Evolutionary conservation across 2,113 vertebrate genomes (phyloP), one percentile per base, ranked within the genome.

Genomic region (Pseudopipra pipra): DNA sequence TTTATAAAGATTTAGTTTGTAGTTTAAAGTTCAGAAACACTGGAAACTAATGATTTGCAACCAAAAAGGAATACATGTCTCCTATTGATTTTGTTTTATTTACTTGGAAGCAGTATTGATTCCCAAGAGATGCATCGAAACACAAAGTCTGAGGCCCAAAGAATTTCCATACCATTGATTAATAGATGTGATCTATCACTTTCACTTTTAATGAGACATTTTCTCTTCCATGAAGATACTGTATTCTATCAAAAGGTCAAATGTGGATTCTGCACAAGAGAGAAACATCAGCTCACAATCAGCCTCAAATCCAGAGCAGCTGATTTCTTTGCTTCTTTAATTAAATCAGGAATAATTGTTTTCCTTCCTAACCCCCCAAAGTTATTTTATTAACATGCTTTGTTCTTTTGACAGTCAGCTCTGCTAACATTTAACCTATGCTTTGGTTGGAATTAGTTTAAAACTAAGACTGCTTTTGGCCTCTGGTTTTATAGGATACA

Each of bases 31-130:
- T 97, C 86, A 93, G 85, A 97, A 98, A 95, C 86, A 96, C 89
- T 91, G 87, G 88, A 95, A 96, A 93, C 65, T 95, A 97, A 98
- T 96, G 85, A 98, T 97, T 96, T 97, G 76, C 91, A 98, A 97
- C 78, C 76, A 97, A 98, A 97, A 95, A 94, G 71, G 97, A 98
- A 93, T 93, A 93, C 93, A 67, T 89, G 84, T 87, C 91, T 94
- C 65, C 27, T 94, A 98, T 98, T 95, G 98, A 98, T 98, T 98
- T 97, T 90, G 52, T 19, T 98, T 98, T 98, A 97, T 97, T 98
- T 98, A 96, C 97, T 98, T 97, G 95, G 97, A 98, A 98, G 97
- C 96, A 95, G 85, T 97, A 98, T 98, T 93, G 97, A 98, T 98
- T 95, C 82, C 91, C 94, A 97, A 95, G 94, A 98, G 96, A 97